Evolutionary conservation across 2,888 invertebrate species (phyloP).

Genomic region (Allolobophora icterica): DNA sequence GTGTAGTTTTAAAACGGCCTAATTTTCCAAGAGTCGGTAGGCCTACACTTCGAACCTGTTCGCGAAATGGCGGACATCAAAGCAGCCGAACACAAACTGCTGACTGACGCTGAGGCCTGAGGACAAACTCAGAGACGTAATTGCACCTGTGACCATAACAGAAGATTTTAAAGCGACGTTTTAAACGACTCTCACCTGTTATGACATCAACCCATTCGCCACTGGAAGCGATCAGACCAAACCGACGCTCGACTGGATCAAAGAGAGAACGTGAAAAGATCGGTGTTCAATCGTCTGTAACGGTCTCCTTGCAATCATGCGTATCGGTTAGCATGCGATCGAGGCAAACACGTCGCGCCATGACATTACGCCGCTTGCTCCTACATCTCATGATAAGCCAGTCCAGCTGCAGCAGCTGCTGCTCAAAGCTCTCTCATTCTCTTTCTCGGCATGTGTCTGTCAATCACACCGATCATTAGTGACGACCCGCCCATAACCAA

Average conservation of each 20-base stretch:
- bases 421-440: not conserved
- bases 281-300: constrained; percentile 21
- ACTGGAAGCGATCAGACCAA: not conserved
- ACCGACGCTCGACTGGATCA: not conserved
- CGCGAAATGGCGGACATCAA: constrained; percentile 4
- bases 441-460: not conserved
- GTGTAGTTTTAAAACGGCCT: too few species aligned
- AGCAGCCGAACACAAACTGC: not conserved
- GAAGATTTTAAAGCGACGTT: not conserved
- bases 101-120: not conserved
- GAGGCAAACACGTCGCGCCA: not conserved
- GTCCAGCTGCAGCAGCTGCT: not conserved
- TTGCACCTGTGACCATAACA: not conserved
- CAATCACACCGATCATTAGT: not conserved
- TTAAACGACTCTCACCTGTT: not conserved
- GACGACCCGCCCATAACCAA: not conserved
- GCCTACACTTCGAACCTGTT: not conserved
- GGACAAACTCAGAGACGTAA: not conserved
- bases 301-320: constrained; percentile 23
- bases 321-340: constrained; percentile 2
- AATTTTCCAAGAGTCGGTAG: not conserved
- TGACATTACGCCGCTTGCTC: not conserved
- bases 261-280: not conserved
- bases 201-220: constrained; percentile 17
- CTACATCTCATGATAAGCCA: constrained; percentile 22